phyloP scores from a whole-genome alignment of 2,797 vertebrate genomes.

The Telmatherina bonti region DNA sequence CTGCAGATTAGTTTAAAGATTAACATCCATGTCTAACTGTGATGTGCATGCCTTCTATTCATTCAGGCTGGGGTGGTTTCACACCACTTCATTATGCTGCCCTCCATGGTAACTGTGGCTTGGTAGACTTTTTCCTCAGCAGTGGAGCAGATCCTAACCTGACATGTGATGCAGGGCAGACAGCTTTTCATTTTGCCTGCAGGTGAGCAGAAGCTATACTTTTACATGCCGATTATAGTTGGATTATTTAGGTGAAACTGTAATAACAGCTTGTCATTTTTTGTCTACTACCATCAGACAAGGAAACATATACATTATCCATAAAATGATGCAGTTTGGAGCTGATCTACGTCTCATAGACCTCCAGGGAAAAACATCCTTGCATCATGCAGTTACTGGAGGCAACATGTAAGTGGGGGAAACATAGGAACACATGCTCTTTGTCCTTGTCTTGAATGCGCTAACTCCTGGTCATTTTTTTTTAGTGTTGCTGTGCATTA shows the following conservation, averaged over 20 bases:
- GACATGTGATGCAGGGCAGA: constrained; percentile 83
- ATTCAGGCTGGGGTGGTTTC: constrained; percentile 86
- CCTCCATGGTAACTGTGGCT: constrained; percentile 80
- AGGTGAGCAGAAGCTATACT: constrained; percentile 64
- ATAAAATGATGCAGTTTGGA: constrained; percentile 84
- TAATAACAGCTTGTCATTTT: background rate
- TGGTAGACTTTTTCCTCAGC: constrained; percentile 81
- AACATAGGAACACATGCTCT: background rate
- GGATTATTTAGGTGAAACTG: background rate
- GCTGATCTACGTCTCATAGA: constrained; percentile 80
- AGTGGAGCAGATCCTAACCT: constrained; percentile 84
- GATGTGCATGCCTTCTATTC: constrained; percentile 19
- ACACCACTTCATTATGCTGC: constrained; percentile 85
- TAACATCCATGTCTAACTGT: constrained; percentile 19
- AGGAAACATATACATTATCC: constrained; percentile 84
- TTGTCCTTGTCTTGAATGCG: background rate
- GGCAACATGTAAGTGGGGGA: constrained; percentile 83
- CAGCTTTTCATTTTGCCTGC: constrained; percentile 86
- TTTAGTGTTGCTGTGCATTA: constrained; percentile 82
- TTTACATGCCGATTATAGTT: background rate
- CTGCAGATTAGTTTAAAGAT: constrained; percentile 20
- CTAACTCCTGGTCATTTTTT: constrained; percentile 28
- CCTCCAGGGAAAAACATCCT: constrained; percentile 80
- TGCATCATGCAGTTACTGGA: constrained; percentile 85
- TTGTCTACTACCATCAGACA: constrained; percentile 68